Evolutionary conservation across 2,797 vertebrate species (phyloP).

Genomic region (Mycteria americana): DNA sequence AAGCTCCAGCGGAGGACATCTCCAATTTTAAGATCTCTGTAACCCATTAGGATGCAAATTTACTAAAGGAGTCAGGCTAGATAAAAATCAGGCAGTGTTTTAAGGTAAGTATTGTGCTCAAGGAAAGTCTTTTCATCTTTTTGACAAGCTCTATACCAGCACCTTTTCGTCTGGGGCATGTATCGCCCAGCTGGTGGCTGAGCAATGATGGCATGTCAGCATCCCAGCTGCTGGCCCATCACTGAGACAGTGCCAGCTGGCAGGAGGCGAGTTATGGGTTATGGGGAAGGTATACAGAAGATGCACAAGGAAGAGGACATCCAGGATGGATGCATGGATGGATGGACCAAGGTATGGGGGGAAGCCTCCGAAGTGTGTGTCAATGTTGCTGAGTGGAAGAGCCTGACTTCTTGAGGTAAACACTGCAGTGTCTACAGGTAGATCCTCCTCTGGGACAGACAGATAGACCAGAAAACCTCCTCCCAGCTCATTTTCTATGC

Average conservation of each 20-base stretch:
- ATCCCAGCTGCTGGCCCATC: neutral
- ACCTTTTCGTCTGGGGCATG: neutral
- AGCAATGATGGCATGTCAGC: neutral
- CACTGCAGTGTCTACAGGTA: neutral
- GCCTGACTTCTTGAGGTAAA: neutral
- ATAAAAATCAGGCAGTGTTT: neutral
- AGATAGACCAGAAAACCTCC: neutral
- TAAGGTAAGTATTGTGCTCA: neutral
- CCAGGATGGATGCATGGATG: neutral
- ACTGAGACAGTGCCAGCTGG: neutral
- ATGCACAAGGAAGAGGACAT: neutral
- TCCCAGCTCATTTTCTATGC: neutral
- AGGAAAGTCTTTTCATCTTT: neutral
- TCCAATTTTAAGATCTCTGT: neutral
- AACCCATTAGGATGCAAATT: neutral
- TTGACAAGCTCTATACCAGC: neutral
- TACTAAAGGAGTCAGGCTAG: neutral
- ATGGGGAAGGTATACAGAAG: neutral
- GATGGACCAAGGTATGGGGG: accelerated
- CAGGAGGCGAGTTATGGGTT: neutral
- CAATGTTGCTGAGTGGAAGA: neutral
- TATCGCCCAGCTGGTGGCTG: neutral
- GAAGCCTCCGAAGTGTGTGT: neutral
- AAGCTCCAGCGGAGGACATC: neutral
- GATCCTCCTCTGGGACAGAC: neutral